These are phyloP conservation scores for Pedicia rivosa DNA, from an alignment of 2,888 invertebrate species.

Conservation along the genomic window DNA sequence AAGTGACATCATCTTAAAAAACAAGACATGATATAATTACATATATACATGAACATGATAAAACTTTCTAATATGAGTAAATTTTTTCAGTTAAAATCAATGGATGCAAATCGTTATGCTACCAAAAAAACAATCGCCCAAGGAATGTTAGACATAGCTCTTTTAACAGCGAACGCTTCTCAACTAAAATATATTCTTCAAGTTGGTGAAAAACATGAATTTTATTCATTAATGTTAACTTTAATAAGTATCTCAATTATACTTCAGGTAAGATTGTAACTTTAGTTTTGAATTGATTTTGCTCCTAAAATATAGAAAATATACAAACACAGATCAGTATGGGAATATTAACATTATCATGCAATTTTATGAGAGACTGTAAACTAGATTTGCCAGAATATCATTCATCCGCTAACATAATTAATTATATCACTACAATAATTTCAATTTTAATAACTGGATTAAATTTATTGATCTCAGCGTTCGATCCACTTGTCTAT, in stretches of 20 bases:
- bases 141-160: conserved; percentile 77
- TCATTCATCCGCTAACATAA: conserved; percentile 46
- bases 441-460: conserved; percentile 57
- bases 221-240: conserved; percentile 64
- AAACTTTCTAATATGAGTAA: too few relatives aligned
- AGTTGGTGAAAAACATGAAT: conserved; percentile 71
- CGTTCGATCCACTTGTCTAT: conserved; percentile 50
- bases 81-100: conserved; percentile 43
- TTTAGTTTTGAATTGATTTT: conserved; percentile 1
- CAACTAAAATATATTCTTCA: conserved; percentile 76
- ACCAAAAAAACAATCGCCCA: conserved; percentile 87
- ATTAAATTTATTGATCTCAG: conserved; percentile 58
- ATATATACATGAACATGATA: too few relatives aligned
- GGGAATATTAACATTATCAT: conserved; percentile 52
- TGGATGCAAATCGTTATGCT: conserved; percentile 79
- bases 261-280: conserved; percentile 48
- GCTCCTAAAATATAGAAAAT: not conserved
- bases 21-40: too few relatives aligned
- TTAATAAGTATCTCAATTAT: conserved; percentile 69
- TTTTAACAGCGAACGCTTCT: conserved; percentile 76
- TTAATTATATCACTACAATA: conserved; percentile 55
- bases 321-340: conserved; percentile 45
- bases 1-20: too few relatives aligned
- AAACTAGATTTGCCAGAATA: conserved; percentile 54
- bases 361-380: conserved; percentile 63